Conservation (phyloP, 1,140 invertebrate species). For the Monomorium pharaonis region DNA sequence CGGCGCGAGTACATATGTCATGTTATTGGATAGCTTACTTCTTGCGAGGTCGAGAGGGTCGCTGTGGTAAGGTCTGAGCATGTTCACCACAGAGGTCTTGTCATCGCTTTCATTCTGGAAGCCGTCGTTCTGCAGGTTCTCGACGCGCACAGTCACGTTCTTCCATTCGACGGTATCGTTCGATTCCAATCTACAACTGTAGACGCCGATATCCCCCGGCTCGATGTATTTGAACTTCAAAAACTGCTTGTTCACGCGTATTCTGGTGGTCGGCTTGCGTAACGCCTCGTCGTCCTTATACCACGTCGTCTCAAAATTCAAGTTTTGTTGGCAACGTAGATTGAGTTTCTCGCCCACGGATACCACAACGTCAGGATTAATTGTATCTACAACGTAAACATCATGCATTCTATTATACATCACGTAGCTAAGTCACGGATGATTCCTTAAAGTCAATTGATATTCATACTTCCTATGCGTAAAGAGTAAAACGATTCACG, state of each 20-base stretch:
- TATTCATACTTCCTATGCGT: not conserved
- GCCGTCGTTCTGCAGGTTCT: conserved; percentile 74
- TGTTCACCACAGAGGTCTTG: conserved; percentile 69
- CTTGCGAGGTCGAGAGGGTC: conserved; percentile 80
- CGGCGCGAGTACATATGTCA: too few relatives aligned
- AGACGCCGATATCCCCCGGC: conserved; percentile 75
- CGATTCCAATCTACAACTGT: conserved; percentile 74
- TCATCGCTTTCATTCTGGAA: conserved; percentile 68
- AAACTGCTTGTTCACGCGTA: conserved; percentile 74
- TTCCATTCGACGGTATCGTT: conserved; percentile 74
- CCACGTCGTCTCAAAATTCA: conserved; percentile 74
- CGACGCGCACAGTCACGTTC: conserved; percentile 77
- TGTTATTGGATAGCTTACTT: conserved; percentile 75
- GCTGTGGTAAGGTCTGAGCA: conserved; percentile 77
- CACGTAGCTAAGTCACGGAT: too few relatives aligned
- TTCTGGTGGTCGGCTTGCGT: conserved; percentile 49
- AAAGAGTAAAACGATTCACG: not conserved
- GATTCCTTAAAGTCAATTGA: not conserved
- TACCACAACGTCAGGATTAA: conserved; percentile 66
- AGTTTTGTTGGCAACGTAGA: conserved; percentile 75
- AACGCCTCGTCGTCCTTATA: conserved; percentile 78
- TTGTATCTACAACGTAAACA: conserved; percentile 62
- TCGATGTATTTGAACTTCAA: conserved; percentile 76
- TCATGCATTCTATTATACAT: not conserved
- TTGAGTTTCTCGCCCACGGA: conserved; percentile 76